These are phyloP conservation scores for Habropoda laboriosa DNA, from an alignment of 1,140 invertebrate species.

Conservation along the genomic window DNA sequence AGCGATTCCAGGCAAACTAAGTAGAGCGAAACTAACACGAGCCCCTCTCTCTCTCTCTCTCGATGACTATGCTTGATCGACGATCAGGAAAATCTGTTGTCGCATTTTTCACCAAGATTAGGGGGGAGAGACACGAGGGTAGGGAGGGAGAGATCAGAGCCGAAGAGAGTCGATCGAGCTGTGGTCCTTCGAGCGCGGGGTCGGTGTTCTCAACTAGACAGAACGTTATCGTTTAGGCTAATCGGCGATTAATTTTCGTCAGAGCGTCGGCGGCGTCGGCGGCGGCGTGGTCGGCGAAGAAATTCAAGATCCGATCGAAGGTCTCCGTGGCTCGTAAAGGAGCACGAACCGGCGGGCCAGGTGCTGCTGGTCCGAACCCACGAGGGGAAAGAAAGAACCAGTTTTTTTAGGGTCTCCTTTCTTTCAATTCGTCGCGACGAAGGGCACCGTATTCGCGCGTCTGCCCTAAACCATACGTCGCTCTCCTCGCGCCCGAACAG, in stretches of 20 bases:
- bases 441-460: slow-evolving; percentile 59
- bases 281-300: slow-evolving; percentile 32
- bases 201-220: slow-evolving; percentile 24
- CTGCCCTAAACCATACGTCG: slow-evolving; percentile 44
- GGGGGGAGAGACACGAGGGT: not conserved
- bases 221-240: slow-evolving; percentile 59
- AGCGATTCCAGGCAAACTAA: not conserved
- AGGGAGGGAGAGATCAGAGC: too few species aligned
- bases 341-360: slow-evolving; percentile 58
- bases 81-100: slow-evolving; percentile 1
- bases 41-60: too few species aligned
- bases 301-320: slow-evolving; percentile 68
- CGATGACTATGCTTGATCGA: not conserved
- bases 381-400: slow-evolving; percentile 68
- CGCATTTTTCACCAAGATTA: not conserved
- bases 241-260: slow-evolving; percentile 64
- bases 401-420: slow-evolving; percentile 68
- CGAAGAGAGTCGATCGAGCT: not conserved
- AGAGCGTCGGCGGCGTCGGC: not conserved
- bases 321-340: slow-evolving; percentile 59
- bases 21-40: not conserved
- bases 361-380: slow-evolving; percentile 55
- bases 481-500: slow-evolving; percentile 56
- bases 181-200: not conserved
- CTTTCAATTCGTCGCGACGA: slow-evolving; percentile 70